These are phyloP conservation scores for Equus quagga DNA, from an alignment of 2,113 vertebrate species.

Conservation along the genomic window DNA sequence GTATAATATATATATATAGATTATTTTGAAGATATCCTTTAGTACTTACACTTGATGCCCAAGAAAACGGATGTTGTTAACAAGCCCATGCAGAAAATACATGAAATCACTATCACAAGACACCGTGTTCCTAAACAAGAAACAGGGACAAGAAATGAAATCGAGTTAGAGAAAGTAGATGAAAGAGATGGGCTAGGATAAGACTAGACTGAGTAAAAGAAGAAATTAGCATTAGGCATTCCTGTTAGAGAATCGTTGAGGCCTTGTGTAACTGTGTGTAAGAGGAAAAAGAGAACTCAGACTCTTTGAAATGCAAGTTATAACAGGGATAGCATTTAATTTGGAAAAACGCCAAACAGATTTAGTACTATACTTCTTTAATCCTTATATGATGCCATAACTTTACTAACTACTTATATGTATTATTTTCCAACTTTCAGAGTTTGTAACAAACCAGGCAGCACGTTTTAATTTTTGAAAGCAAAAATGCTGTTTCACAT, in stretches of 20 bases:
- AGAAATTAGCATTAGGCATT: not conserved
- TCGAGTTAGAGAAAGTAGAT: not conserved
- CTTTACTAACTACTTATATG: not conserved
- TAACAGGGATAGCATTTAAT: not conserved
- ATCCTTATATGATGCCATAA: not conserved
- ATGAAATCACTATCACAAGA: not conserved
- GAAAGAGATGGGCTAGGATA: not conserved
- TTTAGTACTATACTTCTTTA: not conserved
- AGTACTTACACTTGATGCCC: constrained; percentile 78
- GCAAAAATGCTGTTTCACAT: not conserved
- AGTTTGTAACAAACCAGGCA: not conserved
- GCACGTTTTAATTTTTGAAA: not conserved
- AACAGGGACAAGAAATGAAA: not conserved
- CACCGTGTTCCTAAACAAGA: constrained; percentile 48
- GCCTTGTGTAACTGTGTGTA: not conserved
- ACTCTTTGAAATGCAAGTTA: not conserved
- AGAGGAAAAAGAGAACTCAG: not conserved
- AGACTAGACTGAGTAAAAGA: not conserved
- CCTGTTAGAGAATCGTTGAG: not conserved
- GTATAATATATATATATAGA: not conserved
- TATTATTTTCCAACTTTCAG: not conserved
- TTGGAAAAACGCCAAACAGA: not conserved
- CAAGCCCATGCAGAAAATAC: constrained; percentile 47
- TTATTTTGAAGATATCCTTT: not conserved
- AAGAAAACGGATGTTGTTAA: constrained; percentile 69